These are phyloP conservation scores for Apostichopus parvimensis DNA, from an alignment of 35 echinoderm and acorn worm genomes.

Conservation along the genomic window DNA sequence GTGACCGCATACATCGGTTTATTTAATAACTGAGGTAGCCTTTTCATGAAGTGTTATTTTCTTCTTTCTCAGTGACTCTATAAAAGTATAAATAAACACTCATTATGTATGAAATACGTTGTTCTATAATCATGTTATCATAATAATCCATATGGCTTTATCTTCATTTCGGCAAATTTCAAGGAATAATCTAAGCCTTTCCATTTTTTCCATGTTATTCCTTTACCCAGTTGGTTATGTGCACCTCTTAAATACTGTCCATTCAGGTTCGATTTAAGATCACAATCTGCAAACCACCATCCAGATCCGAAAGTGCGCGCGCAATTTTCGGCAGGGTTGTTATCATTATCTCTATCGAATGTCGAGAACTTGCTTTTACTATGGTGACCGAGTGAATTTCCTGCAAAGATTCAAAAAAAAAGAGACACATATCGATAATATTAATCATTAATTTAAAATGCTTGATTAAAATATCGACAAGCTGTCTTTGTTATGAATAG, in stretches of 20 bases:
- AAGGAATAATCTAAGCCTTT: constrained; percentile 46
- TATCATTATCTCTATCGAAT: constrained; percentile 38
- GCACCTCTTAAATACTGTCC: constrained; percentile 28
- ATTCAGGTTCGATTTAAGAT: constrained; percentile 46
- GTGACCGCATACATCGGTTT: no score
- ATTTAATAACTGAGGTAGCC: no score
- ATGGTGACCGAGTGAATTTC: constrained; percentile 46
- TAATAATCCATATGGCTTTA: constrained; percentile 30
- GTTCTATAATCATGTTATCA: background rate
- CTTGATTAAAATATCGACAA: no score
- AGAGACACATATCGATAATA: no score
- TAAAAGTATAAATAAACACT: no score
- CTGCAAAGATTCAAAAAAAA: constrained; percentile 12
- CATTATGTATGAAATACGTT: background rate
- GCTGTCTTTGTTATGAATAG: no score
- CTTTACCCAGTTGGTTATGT: background rate
- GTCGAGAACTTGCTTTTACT: constrained; percentile 39
- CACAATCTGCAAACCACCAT: constrained; percentile 51
- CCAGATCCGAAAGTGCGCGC: constrained; percentile 27
- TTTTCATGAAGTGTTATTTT: no score
- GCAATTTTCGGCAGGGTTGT: constrained; percentile 33
- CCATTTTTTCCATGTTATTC: constrained; percentile 49
- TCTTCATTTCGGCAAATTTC: constrained; percentile 43
- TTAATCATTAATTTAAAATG: background rate
- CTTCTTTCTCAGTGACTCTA: no score